Conservation (phyloP, 2,888 invertebrate species). For the Anodontia alba region DNA sequence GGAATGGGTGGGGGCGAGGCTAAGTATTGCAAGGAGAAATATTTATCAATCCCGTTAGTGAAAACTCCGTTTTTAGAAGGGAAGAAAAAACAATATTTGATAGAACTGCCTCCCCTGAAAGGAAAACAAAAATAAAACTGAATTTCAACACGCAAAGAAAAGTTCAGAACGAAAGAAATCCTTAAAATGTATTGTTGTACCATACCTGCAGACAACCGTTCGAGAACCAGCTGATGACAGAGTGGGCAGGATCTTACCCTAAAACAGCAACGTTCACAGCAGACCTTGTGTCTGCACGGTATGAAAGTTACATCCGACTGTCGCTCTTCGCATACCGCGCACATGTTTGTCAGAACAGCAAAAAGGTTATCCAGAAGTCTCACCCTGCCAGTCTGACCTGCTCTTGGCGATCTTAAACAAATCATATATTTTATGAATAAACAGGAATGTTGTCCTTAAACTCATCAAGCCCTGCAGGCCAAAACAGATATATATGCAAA, state of each 20-base stretch:
- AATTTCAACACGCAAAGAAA: not conserved
- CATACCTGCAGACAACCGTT: not conserved
- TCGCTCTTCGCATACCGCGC: not conserved
- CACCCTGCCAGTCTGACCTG: too few relatives aligned
- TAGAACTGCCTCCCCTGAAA: not conserved
- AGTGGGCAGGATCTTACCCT: slow-evolving; percentile 1
- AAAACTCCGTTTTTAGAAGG: not conserved
- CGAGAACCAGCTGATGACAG: not conserved
- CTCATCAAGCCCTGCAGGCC: too few relatives aligned
- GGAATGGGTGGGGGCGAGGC: too few relatives aligned
- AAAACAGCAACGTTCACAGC: slow-evolving; percentile 15
- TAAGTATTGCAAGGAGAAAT: too few relatives aligned
- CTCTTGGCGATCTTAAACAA: too few relatives aligned
- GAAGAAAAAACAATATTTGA: not conserved
- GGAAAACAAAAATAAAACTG: not conserved
- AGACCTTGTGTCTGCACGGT: slow-evolving; percentile 43
- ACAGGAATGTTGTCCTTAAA: too few relatives aligned
- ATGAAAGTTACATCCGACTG: slow-evolving; percentile 28
- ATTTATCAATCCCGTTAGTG: too few relatives aligned
- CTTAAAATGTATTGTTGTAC: not conserved
- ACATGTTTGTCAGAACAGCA: not conserved
- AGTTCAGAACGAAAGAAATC: not conserved
- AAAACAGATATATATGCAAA: too few relatives aligned
- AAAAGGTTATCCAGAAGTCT: too few relatives aligned
- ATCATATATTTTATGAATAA: too few relatives aligned